phyloP scores from a whole-genome alignment of 2,797 vertebrate species.

The Alexandromys oeconomus region DNA sequence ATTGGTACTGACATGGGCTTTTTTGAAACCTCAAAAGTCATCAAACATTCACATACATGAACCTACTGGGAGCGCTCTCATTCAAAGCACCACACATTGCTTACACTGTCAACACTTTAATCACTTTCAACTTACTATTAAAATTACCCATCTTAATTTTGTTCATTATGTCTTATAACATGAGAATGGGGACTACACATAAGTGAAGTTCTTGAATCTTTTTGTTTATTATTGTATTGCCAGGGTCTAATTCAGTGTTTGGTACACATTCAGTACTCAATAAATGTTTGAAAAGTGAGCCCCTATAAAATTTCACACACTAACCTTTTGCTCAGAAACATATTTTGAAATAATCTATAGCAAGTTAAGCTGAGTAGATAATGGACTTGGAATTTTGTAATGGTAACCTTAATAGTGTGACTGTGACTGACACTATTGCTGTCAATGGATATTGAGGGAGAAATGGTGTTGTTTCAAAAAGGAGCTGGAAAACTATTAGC shows the following conservation, averaged over 20 bases:
- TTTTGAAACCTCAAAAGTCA: background rate
- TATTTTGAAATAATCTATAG: background rate
- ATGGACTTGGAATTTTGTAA: background rate
- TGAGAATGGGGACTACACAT: background rate
- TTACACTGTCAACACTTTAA: background rate
- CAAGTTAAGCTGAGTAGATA: background rate
- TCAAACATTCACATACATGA: too few relatives aligned
- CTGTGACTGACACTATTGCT: rapidly evolving
- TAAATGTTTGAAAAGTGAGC: background rate
- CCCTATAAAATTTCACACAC: background rate
- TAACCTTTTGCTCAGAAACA: background rate
- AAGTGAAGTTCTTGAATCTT: background rate
- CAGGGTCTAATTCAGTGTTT: too few relatives aligned
- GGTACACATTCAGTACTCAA: background rate
- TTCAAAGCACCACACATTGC: background rate
- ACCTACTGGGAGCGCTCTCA: too few relatives aligned
- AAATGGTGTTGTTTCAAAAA: background rate
- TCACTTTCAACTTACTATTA: background rate
- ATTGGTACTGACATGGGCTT: background rate
- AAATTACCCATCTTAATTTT: background rate
- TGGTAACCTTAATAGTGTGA: background rate
- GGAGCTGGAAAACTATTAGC: background rate
- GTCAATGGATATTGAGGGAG: background rate
- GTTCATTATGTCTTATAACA: background rate
- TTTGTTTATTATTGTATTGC: background rate